These are phyloP conservation scores for Hermaeophaga mercurialis DNA, from an alignment of 2,888 invertebrate genomes.

Conservation along the genomic window DNA sequence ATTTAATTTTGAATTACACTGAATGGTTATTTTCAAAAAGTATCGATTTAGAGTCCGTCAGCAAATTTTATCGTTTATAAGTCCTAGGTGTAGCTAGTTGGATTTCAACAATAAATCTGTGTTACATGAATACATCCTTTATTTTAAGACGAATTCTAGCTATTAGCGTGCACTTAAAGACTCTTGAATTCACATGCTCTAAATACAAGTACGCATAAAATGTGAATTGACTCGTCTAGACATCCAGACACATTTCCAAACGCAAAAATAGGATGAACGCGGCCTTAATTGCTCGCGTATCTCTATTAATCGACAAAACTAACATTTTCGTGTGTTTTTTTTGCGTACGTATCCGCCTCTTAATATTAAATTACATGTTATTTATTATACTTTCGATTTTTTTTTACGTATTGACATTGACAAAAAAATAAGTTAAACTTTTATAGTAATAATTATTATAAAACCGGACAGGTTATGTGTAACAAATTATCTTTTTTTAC, in stretches of 20 bases:
- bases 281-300: slow-evolving; percentile 2
- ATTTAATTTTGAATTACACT: too few relatives aligned
- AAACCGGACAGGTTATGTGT: too few relatives aligned
- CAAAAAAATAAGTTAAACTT: too few relatives aligned
- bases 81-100: too few relatives aligned
- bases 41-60: too few relatives aligned
- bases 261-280: slow-evolving; percentile 2
- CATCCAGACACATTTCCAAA: slow-evolving; percentile 13
- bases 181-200: not conserved
- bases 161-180: not conserved
- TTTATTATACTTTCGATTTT: too few relatives aligned
- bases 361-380: not conserved
- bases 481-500: too few relatives aligned
- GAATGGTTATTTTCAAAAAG: too few relatives aligned
- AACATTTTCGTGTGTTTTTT: not conserved
- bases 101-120: too few relatives aligned
- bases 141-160: not conserved
- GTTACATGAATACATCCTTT: not conserved
- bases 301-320: slow-evolving; percentile 5
- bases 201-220: not conserved
- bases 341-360: not conserved
- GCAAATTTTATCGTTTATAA: too few relatives aligned
- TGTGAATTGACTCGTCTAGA: slow-evolving; percentile 4
- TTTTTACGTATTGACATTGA: too few relatives aligned
- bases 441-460: too few relatives aligned